Evolutionary conservation across 1,140 invertebrate genomes (phyloP).

Genomic region (Aphis gossypii): DNA sequence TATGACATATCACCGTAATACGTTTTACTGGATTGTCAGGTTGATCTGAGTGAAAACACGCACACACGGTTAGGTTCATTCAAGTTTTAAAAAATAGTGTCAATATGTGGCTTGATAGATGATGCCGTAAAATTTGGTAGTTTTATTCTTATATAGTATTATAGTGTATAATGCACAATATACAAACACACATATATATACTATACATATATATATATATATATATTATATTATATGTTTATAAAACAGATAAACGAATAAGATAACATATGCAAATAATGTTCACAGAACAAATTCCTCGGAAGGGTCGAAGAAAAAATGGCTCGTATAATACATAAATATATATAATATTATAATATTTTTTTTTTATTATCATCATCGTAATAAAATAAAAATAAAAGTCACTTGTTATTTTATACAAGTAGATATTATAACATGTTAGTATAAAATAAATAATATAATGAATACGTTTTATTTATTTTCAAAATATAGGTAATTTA

Average conservation of each 20-base stretch:
- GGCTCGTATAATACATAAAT: not conserved
- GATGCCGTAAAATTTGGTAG: too few species aligned
- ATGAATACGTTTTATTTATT: not conserved
- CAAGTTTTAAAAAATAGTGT: not conserved
- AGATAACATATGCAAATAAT: not conserved
- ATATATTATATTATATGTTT: not conserved
- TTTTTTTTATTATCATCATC: not conserved
- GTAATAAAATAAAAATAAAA: not conserved
- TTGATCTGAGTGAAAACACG: not conserved
- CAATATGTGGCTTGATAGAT: not conserved
- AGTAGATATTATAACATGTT: not conserved
- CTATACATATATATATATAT: not conserved
- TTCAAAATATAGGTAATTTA: not conserved
- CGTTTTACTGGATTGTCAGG: slow-evolving; percentile 6
- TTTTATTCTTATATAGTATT: too few species aligned
- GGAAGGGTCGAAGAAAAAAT: not conserved
- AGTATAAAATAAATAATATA: not conserved
- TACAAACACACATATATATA: not conserved
- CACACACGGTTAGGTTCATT: not conserved
- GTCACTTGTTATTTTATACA: not conserved
- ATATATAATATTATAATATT: not conserved
- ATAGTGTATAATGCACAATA: not conserved
- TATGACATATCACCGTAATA: slow-evolving; percentile 37
- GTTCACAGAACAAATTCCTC: not conserved
- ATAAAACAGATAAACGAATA: too few species aligned